Base-by-base conservation (phyloP, 2,797 vertebrate species). In the Sebastes aleutianus region DNA sequence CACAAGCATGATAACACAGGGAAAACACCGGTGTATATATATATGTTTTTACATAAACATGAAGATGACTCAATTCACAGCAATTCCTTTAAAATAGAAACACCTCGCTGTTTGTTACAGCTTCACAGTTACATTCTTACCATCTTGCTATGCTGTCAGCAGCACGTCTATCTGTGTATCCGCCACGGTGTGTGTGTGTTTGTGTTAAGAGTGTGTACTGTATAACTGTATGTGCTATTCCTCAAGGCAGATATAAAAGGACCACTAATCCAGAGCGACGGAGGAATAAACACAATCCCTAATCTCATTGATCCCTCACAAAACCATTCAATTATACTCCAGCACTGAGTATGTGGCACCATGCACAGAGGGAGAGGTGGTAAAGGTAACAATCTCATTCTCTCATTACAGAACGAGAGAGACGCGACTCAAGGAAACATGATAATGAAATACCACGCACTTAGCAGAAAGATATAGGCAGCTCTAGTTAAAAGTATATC, bases 201-300 rank as follows among this genome's bases (percentile, higher is more conserved):
- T 69, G 73, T 87, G 82, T 71, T 67, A 36, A 73, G 61, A 32
- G 76, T 74, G 69, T 72, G 64, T 50, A 79, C 82, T 74, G 70
- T 78, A 47, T 18, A 77, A n/a, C 47, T 53, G 47, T 53, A 53
- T 79, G 72, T 63, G 70, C 69, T 82, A 32, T 80, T 90, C 84
- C 84, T 87, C 83, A 85, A 89, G 80, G 85, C 81, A 77, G 84
- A 92, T 91, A 89, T 86, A 87, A 93, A 93, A 90, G 86, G 72
- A 83, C 62, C 70, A 26, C 89, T 94, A 94, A 95, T 92, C 92
- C 93, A 88, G 86, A 94, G 87, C 79, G 89, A 94, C 92, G 89
- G 90, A 88, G 90, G 90, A 92, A 94, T 91, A 93, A 94, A 94
- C 91, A 91, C 91, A 93, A 94, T 92, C 93, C 92, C 89, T 92